Evolutionary conservation across 2,888 invertebrate genomes (phyloP).

Genomic region (Macrophya alboannulata): DNA sequence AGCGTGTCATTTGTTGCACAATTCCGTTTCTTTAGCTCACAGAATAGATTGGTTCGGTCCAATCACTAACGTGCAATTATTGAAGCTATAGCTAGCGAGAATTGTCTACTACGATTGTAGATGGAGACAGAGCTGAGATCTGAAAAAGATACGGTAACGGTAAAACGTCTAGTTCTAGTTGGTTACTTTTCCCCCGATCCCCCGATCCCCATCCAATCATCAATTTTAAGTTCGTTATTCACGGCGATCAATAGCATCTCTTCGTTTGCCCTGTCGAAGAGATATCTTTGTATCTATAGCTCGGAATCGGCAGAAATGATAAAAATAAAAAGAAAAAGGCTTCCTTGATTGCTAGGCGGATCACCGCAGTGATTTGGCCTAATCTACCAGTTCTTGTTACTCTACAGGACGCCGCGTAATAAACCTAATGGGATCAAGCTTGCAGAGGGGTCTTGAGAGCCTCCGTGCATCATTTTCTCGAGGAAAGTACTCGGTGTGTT

Average conservation of each 20-base stretch:
- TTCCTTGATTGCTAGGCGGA: conserved; percentile 76
- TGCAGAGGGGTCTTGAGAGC: conserved; percentile 65
- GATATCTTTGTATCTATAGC: conserved; percentile 35
- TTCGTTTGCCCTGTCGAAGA: conserved; percentile 59
- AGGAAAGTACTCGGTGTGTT: conserved; percentile 1
- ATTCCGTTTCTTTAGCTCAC: not conserved
- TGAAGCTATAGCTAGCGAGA: not conserved
- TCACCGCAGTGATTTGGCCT: conserved; percentile 77
- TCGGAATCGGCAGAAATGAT: conserved; percentile 66
- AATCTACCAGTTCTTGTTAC: conserved; percentile 78
- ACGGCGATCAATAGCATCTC: conserved; percentile 72
- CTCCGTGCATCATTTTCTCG: conserved; percentile 54
- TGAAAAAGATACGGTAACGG: not conserved
- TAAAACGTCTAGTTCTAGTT: conserved; percentile 40
- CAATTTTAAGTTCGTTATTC: conserved; percentile 75
- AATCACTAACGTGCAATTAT: not conserved
- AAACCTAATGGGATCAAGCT: conserved; percentile 76
- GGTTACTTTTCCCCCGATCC: conserved; percentile 17
- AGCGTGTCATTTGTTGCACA: conserved; percentile 10
- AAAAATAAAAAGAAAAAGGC: conserved; percentile 62
- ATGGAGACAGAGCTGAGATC: not conserved
- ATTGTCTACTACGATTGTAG: conserved; percentile 1
- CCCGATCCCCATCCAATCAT: conserved; percentile 65
- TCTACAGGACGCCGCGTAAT: conserved; percentile 75
- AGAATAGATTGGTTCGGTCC: conserved; percentile 6